Conservation (phyloP, 2,113 vertebrate species). For the Neolamprologus cancellatus region DNA sequence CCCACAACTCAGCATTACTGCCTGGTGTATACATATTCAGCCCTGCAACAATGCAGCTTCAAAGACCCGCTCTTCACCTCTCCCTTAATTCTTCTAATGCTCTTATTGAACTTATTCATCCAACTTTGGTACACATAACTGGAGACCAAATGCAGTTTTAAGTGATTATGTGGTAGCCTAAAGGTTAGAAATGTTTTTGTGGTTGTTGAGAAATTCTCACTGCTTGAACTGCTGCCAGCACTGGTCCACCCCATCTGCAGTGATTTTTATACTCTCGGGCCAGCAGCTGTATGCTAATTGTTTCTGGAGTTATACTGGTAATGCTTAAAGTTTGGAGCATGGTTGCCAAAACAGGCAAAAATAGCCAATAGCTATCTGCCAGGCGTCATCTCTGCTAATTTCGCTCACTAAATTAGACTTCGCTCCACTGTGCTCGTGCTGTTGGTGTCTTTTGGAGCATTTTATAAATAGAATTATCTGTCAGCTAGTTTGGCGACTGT, state of each 20-base stretch:
- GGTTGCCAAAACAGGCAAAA: background rate
- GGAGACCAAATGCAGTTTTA: background rate
- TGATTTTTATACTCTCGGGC: background rate
- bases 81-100: background rate
- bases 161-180: background rate
- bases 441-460: background rate
- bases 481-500: background rate
- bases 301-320: background rate
- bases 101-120: background rate
- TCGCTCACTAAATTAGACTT: background rate
- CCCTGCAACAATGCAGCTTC: slow-evolving; percentile 11
- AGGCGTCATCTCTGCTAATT: background rate
- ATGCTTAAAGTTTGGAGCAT: background rate
- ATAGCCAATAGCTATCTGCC: background rate
- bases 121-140: background rate
- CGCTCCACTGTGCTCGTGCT: rapidly evolving
- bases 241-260: background rate
- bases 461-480: background rate
- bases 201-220: background rate
- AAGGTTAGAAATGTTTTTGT: background rate
- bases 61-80: slow-evolving; percentile 30
- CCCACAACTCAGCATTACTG: slow-evolving; percentile 38
- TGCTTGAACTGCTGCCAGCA: background rate
- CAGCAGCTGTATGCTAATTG: background rate
- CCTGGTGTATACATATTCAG: slow-evolving; percentile 31